Conservation (phyloP, 2,888 invertebrate genomes). For the Aleiodes testaceus region DNA sequence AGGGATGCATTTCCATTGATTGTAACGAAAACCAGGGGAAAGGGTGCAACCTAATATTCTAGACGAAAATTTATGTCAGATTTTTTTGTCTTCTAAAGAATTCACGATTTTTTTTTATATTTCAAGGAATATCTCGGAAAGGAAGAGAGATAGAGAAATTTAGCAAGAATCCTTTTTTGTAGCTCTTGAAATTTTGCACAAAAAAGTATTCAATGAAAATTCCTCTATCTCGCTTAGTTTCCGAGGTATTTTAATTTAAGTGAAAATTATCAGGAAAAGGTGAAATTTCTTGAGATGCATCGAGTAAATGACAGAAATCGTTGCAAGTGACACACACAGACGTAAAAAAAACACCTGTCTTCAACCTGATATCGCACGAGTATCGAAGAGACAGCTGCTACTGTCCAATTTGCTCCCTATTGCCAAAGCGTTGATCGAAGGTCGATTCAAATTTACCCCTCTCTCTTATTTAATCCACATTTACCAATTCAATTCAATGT, state of each 20-base stretch:
- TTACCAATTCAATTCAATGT: background rate
- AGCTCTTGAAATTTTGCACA: too few species aligned
- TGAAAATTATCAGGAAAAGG: too few species aligned
- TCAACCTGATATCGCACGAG: slow-evolving; percentile 38
- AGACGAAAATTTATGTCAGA: slow-evolving; percentile 51
- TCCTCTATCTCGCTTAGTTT: background rate
- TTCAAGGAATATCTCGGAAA: too few species aligned
- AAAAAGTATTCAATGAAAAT: too few species aligned
- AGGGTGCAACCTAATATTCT: slow-evolving; percentile 70
- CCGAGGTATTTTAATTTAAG: background rate
- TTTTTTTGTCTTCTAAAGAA: slow-evolving; percentile 7
- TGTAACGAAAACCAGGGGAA: slow-evolving; percentile 69
- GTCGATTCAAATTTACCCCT: slow-evolving; percentile 47
- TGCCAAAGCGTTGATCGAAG: slow-evolving; percentile 48
- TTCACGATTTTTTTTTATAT: too few species aligned
- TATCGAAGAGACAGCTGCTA: slow-evolving; percentile 39
- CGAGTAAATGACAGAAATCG: slow-evolving; percentile 33
- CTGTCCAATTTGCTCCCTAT: slow-evolving; percentile 50
- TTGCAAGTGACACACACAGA: slow-evolving; percentile 24
- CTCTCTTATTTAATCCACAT: slow-evolving; percentile 10
- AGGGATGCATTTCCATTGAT: slow-evolving; percentile 65
- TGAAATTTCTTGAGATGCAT: background rate
- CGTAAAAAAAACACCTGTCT: slow-evolving; percentile 38
- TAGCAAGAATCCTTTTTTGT: background rate
- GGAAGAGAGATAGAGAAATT: background rate